Percentiles rank a stretch among this genome's conserved stretches.
These are phyloP conservation scores for Seira ritae DNA, from an alignment of 2,888 invertebrate species.

Conservation along the genomic window DNA sequence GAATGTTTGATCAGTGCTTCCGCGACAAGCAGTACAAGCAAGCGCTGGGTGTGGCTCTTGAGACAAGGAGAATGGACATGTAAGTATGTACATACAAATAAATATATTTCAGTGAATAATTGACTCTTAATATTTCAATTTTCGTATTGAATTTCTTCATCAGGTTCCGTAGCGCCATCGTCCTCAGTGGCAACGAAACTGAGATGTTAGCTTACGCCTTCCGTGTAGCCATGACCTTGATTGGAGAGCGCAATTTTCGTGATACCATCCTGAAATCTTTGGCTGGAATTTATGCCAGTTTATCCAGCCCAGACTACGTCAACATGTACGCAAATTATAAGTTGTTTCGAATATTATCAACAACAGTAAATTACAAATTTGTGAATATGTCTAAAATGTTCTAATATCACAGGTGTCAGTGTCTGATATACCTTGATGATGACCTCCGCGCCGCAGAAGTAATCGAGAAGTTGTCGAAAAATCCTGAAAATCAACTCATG, in stretches of 20 bases:
- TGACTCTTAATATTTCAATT: no score
- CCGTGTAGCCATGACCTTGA: constrained; percentile 96
- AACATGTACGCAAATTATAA: constrained; percentile 82
- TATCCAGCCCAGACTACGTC: constrained; percentile 96
- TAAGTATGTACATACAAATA: constrained; percentile 75
- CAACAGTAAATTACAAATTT: background rate
- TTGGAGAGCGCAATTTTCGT: constrained; percentile 95
- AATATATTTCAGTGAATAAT: no score
- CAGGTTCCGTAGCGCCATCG: constrained; percentile 73
- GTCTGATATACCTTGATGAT: constrained; percentile 97
- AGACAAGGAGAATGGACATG: constrained; percentile 97
- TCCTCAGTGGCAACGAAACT: constrained; percentile 83
- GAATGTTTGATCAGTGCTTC: constrained; percentile 97
- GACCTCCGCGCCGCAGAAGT: constrained; percentile 94
- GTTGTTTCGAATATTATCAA: background rate
- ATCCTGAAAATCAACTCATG: constrained; percentile 88
- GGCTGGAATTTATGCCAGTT: constrained; percentile 91
- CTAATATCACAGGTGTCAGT: constrained; percentile 83
- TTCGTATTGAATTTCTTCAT: background rate
- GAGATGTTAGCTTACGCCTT: constrained; percentile 97
- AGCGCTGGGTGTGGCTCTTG: constrained; percentile 96
- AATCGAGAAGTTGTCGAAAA: constrained; percentile 86
- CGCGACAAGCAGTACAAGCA: constrained; percentile 96
- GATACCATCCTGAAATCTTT: constrained; percentile 92
- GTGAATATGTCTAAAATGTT: no score